A percentile compares a stretch with the other conserved stretches of the same genome.
Conservation (phyloP, 1,140 invertebrate species). For the Cyclargus thomasi region DNA sequence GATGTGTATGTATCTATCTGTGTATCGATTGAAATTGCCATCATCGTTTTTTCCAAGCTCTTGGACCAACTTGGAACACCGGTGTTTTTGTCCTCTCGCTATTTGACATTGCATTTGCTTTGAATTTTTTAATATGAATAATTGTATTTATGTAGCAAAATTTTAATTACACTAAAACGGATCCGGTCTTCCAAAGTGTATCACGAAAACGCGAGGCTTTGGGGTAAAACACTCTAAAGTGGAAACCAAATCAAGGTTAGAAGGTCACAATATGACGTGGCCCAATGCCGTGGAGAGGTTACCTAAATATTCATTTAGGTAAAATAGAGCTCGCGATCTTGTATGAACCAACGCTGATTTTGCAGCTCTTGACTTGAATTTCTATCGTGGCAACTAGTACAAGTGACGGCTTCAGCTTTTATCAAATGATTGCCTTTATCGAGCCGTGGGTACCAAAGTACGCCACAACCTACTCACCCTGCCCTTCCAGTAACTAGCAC, state of each 20-base stretch:
- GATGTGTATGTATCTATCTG: constrained; percentile 71
- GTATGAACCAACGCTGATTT: constrained; percentile 47
- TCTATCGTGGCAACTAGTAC: constrained; percentile 51
- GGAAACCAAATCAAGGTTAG: constrained; percentile 84
- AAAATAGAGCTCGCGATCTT: constrained; percentile 43
- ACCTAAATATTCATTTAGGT: constrained; percentile 37
- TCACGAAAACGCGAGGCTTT: constrained; percentile 55
- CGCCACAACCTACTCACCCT: constrained; percentile 50
- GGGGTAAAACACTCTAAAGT: constrained; percentile 76
- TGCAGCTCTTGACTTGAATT: constrained; percentile 43
- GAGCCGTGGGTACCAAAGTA: constrained; percentile 68
- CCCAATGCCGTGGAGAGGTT: constrained; percentile 66
- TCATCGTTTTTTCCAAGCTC: constrained; percentile 57
- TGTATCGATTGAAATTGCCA: constrained; percentile 62
- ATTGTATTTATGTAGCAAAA: constrained; percentile 32
- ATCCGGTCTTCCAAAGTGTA: constrained; percentile 57
- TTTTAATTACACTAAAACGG: constrained; percentile 27
- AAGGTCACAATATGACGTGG: constrained; percentile 81
- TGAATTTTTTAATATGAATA: constrained; percentile 29
- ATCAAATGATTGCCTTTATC: constrained; percentile 57
- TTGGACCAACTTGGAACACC: constrained; percentile 62
- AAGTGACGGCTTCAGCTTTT: constrained; percentile 60
- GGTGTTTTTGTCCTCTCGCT: constrained; percentile 38
- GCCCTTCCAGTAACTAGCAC: constrained; percentile 50
- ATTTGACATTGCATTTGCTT: constrained; percentile 30